Evolutionary conservation across 2,888 invertebrate species (phyloP), one percentile per base, ranked within the genome.

Genomic region (Drosophila anomelani): DNA sequence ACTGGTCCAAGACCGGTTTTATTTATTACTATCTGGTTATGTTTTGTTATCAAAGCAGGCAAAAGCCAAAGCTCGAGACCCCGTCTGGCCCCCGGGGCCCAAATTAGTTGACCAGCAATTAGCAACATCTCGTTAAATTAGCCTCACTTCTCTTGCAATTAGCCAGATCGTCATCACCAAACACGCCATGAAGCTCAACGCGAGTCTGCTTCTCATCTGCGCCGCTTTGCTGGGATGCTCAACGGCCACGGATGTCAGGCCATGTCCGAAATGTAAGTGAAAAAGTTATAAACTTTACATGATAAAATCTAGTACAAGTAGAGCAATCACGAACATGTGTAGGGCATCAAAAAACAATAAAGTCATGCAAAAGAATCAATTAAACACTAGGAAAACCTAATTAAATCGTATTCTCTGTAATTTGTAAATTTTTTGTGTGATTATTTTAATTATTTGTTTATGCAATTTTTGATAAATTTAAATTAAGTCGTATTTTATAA

Each of bases 191-290:
- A 84, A 76, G 58, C 56, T 76, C 39, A 66, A 54, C 49, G 64
- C 70, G 26, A 72, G 67, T 20, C n/a, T 84, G 20, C 20, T 88
- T 56, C 58, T 80, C 54, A 53, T 83, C 34, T 64, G 77, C 32
- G 63, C 58, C 81, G 54, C 79, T 47, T 38, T 72, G 69, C 29
- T 87, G 20, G 67, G 77, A 12, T 68, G 75, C 10, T 62, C 75
- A 29, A 60, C 66, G 13, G 85, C 89, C 54, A 89, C 91, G 12
- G 85, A 85, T 39, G 86, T 91, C 20, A 81, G 69, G 70, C 81
- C 80, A 5, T 91, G 91, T 61, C 88, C 89, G 6, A 88, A 90
- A 68, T 87, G 91, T 91, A 79, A 88, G 89, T 78, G 6, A 15
- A 41, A 53, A 36, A 15, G 51, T 53, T 36, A 53, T 23, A 36